A percentile compares a stretch with the other conserved stretches of the same genome.
Evolutionary conservation across 1,140 invertebrate species (phyloP).

Genomic region (Caenorhabditis elegans): WBcel235 BX284605.5:20904501-20905000

Average conservation of each 20-base stretch:
- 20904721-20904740: neutral
- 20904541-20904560: slow-evolving; percentile 1
- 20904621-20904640: neutral
- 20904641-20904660: neutral
- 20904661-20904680: no score
- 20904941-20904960: no score
- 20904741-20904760: neutral
- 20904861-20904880: neutral
- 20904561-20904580: slow-evolving; percentile 11
- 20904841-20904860: neutral
- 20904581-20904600: neutral
- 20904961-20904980: neutral
- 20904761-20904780: neutral
- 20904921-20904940: no score
- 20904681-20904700: slow-evolving; percentile 25
- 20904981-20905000: neutral
- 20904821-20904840: slow-evolving; percentile 19
- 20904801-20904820: slow-evolving; percentile 9
- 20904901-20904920: slow-evolving; percentile 10
- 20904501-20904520: neutral
- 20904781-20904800: neutral
- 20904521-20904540: neutral
- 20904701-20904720: neutral
- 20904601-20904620: neutral
- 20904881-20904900: slow-evolving; percentile 1